Evolutionary conservation across 2,888 invertebrate genomes (phyloP).

Genomic region (Plagodis dolabraria): DNA sequence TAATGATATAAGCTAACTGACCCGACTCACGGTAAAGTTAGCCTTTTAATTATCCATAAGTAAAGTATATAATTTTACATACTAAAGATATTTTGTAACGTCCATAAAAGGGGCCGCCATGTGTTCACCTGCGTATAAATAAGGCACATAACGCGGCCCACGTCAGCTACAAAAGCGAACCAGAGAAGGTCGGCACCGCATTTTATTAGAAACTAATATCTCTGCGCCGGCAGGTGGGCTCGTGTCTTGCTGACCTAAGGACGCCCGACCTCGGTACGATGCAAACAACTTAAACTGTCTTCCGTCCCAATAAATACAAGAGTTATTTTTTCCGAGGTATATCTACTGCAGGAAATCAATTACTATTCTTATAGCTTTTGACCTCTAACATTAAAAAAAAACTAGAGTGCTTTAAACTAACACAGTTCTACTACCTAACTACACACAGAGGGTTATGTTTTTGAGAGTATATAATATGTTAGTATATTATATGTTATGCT

Average conservation of each 20-base stretch:
- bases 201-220: slow-evolving; percentile 41
- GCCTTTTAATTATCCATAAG: no score
- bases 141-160: slow-evolving; percentile 32
- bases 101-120: slow-evolving; percentile 2
- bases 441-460: no score
- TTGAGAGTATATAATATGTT: no score
- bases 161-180: slow-evolving; percentile 10
- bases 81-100: slow-evolving; percentile 4
- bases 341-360: no score
- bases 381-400: no score
- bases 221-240: slow-evolving; percentile 31
- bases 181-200: slow-evolving; percentile 28
- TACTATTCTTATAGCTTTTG: no score
- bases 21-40: no score
- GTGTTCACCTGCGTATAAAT: slow-evolving; percentile 38
- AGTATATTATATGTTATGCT: no score
- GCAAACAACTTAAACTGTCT: neutral
- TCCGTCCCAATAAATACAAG: neutral
- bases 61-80: neutral
- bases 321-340: no score
- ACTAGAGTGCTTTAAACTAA: no score
- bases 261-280: neutral
- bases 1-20: no score
- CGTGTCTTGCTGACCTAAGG: slow-evolving; percentile 1
- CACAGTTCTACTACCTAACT: no score